phyloP scores from a whole-genome alignment of 2,797 vertebrate genomes.

The Nannoperca australis region DNA sequence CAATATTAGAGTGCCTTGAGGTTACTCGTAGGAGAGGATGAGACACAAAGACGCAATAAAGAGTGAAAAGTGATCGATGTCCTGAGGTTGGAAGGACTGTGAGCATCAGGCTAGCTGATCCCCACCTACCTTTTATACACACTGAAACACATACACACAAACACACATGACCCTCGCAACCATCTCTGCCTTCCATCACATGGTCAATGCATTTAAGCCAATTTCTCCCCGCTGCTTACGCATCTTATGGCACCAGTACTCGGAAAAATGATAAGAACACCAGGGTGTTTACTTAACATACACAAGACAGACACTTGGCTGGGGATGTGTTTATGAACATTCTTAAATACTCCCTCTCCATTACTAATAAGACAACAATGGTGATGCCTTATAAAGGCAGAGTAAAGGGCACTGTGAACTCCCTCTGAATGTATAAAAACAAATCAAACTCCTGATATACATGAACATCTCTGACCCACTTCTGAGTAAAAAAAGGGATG shows the following conservation, averaged over 20 bases:
- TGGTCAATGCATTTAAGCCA: constrained; percentile 14
- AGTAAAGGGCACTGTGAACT: constrained; percentile 22
- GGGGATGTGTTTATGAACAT: constrained; percentile 61
- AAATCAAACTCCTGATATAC: constrained; percentile 42
- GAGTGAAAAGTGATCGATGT: constrained; percentile 57
- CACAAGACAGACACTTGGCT: constrained; percentile 67
- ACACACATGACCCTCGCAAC: not conserved
- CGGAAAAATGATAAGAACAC: constrained; percentile 61
- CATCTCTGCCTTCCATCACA: constrained; percentile 2
- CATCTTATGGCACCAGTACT: constrained; percentile 42
- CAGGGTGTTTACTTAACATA: constrained; percentile 60
- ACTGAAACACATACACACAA: not conserved
- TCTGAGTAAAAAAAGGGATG: constrained; percentile 23
- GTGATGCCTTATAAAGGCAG: constrained; percentile 61
- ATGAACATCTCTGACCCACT: constrained; percentile 66
- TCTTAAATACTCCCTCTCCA: constrained; percentile 65
- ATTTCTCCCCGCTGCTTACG: constrained; percentile 26
- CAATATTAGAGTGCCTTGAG: constrained; percentile 60
- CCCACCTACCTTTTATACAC: constrained; percentile 1
- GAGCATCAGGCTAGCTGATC: constrained; percentile 25
- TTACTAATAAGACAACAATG: constrained; percentile 71
- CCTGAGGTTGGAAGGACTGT: constrained; percentile 29
- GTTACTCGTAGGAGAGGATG: constrained; percentile 47
- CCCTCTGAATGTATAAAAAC: constrained; percentile 46
- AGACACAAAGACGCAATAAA: constrained; percentile 56